Evolutionary conservation across 1,140 invertebrate species (phyloP).

Genomic region (Hycleus phaleratus): DNA sequence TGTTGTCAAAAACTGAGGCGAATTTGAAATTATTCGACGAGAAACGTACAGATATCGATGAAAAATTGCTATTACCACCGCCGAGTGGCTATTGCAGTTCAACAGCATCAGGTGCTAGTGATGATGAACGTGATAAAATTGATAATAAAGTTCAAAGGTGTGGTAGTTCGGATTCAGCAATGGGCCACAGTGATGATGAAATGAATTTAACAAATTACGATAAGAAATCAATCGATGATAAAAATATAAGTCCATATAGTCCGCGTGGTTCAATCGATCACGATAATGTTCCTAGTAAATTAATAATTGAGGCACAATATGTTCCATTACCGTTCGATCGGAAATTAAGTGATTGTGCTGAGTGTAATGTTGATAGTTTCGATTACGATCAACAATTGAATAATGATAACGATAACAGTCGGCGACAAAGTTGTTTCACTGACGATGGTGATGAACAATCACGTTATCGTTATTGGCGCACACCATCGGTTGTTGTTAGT

Average conservation of each 20-base stretch:
- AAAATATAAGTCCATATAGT: conserved; percentile 21
- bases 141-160: conserved; percentile 36
- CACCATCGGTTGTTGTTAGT: conserved; percentile 74
- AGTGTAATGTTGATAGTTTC: conserved; percentile 22
- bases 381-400: conserved; percentile 12
- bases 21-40: conserved; percentile 6
- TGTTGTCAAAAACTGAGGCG: conserved; percentile 24
- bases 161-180: conserved; percentile 49
- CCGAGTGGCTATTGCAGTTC: conserved; percentile 36
- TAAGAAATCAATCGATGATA: conserved; percentile 14
- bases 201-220: conserved; percentile 35
- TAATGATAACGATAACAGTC: conserved; percentile 34
- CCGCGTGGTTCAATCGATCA: conserved; percentile 33
- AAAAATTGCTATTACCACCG: conserved; percentile 23
- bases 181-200: conserved; percentile 48
- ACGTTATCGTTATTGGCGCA: conserved; percentile 55
- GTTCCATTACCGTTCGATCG: conserved; percentile 31
- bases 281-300: conserved; percentile 33
- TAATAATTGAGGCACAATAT: conserved; percentile 34
- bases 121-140: conserved; percentile 31
- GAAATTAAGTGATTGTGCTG: conserved; percentile 33
- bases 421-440: conserved; percentile 43
- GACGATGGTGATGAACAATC: conserved; percentile 41
- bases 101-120: conserved; percentile 32
- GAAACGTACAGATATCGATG: conserved; percentile 7